These are phyloP conservation scores for Linurgus olivaceus DNA, from an alignment of 2,797 vertebrate genomes.

Conservation along the genomic window DNA sequence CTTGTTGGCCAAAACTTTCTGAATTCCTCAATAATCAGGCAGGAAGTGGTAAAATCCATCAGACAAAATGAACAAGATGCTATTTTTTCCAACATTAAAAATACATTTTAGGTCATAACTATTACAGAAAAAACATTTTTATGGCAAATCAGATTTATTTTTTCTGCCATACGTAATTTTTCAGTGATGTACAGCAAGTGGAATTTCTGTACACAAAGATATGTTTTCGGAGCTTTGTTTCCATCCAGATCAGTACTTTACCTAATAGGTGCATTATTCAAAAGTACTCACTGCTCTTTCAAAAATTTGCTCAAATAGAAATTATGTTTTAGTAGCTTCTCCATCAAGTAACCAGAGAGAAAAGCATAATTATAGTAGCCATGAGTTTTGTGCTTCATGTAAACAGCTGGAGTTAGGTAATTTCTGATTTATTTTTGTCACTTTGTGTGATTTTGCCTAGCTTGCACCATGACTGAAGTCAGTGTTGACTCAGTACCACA, in stretches of 20 bases:
- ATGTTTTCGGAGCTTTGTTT: background rate
- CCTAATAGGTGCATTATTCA: background rate
- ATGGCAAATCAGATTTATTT: background rate
- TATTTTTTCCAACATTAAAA: conserved; percentile 26
- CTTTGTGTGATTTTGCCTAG: background rate
- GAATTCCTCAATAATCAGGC: conserved; percentile 37
- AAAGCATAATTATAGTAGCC: background rate
- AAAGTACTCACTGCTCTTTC: background rate
- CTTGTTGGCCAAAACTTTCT: conserved; percentile 1
- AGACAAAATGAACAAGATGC: background rate
- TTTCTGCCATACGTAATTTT: background rate
- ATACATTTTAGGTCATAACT: background rate
- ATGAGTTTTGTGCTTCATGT: background rate
- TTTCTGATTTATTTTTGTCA: background rate
- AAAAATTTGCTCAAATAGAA: background rate
- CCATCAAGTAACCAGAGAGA: background rate
- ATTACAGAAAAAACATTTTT: background rate
- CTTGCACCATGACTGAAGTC: background rate
- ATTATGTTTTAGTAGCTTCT: background rate
- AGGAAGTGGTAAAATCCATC: conserved; percentile 34
- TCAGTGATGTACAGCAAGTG: background rate
- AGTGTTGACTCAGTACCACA: background rate
- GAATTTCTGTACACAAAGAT: background rate
- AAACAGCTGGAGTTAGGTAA: background rate
- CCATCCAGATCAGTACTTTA: background rate